These are phyloP conservation scores for Coturnix japonica DNA, from an alignment of 2,113 vertebrate species.

Conservation along the genomic window DNA sequence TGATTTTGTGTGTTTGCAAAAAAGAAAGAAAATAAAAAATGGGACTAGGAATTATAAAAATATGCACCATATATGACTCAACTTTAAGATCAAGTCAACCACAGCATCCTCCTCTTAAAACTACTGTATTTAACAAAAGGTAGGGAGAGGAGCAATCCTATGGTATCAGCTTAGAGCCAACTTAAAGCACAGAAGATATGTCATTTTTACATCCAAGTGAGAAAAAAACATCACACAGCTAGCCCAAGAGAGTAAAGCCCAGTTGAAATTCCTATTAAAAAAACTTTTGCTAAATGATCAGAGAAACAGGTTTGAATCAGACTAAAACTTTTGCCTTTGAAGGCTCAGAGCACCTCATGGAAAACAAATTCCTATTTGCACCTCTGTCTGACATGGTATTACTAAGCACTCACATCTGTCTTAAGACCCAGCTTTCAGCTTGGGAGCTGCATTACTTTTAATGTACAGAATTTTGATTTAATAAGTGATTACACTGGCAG, in stretches of 20 bases:
- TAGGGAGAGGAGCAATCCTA: neutral
- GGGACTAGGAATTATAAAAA: neutral
- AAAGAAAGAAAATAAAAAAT: neutral
- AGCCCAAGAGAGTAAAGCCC: neutral
- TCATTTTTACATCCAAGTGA: neutral
- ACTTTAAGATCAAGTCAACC: neutral
- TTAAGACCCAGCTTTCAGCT: accelerated
- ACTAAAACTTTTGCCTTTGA: neutral
- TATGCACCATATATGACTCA: neutral
- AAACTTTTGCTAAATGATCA: neutral
- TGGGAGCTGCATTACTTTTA: neutral
- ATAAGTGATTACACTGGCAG: neutral
- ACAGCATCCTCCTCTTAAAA: neutral
- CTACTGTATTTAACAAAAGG: neutral
- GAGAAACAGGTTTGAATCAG: neutral
- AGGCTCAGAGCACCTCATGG: neutral
- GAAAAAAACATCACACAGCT: neutral
- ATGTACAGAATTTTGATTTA: neutral
- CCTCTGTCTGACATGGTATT: accelerated
- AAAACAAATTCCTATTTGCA: neutral
- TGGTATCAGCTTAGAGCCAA: neutral
- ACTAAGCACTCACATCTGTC: neutral
- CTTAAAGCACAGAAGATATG: accelerated
- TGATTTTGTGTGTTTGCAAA: neutral
- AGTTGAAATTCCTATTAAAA: neutral